Conservation (phyloP, 2,888 invertebrate species). For the Elysia crispata region DNA sequence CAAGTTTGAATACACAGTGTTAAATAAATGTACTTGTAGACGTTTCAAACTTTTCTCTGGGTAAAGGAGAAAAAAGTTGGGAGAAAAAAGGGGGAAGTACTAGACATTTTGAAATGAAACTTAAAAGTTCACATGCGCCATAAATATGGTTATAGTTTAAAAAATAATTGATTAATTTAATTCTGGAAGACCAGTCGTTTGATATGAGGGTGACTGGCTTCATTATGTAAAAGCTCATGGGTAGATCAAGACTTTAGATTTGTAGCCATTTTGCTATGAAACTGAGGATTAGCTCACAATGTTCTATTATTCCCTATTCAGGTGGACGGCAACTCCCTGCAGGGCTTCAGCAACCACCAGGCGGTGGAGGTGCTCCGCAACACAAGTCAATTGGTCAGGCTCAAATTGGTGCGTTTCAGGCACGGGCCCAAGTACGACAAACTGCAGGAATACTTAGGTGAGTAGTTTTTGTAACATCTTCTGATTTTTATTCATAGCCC, state of each 20-base stretch:
- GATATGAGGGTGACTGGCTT: neutral
- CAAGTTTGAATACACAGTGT: too few relatives aligned
- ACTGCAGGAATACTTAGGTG: conserved; percentile 72
- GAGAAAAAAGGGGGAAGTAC: too few relatives aligned
- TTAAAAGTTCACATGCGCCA: too few relatives aligned
- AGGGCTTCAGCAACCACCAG: conserved; percentile 97
- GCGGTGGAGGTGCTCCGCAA: conserved; percentile 97
- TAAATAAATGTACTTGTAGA: too few relatives aligned
- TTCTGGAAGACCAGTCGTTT: too few relatives aligned
- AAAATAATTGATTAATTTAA: too few relatives aligned
- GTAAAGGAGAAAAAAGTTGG: too few relatives aligned
- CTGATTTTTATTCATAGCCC: too few relatives aligned
- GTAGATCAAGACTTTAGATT: too few relatives aligned
- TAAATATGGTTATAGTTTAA: too few relatives aligned
- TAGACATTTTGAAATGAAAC: too few relatives aligned
- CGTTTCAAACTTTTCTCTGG: too few relatives aligned
- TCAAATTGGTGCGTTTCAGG: conserved; percentile 92
- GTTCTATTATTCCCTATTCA: conserved; percentile 62
- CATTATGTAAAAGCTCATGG: neutral
- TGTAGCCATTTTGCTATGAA: neutral
- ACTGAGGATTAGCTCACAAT: neutral
- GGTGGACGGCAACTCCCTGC: conserved; percentile 93
- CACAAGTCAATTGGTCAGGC: conserved; percentile 92
- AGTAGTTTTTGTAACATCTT: neutral
- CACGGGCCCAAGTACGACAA: conserved; percentile 84